phyloP scores from a whole-genome alignment of 2,113 vertebrate species.

The Campylomormyrus tamandua region DNA sequence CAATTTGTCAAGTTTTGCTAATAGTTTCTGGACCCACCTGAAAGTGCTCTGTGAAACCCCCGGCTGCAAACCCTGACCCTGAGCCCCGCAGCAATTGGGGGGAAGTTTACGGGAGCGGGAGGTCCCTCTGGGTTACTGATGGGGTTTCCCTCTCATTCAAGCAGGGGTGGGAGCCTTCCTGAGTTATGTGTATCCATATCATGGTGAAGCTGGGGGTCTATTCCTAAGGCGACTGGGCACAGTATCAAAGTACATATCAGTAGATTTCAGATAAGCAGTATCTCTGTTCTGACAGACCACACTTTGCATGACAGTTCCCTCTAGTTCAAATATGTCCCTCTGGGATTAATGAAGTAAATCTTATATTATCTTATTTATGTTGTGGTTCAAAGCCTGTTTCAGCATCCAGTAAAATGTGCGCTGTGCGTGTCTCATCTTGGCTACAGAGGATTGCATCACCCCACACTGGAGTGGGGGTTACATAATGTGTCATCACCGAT shows the following conservation, averaged over 20 bases:
- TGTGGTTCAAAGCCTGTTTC: neutral
- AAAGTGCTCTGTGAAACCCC: neutral
- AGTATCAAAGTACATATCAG: neutral
- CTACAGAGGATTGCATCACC: neutral
- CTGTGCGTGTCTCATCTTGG: neutral
- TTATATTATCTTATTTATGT: neutral
- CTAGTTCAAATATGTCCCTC: neutral
- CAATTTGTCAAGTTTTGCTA: neutral
- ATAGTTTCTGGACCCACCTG: neutral
- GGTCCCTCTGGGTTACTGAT: neutral
- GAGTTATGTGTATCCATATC: neutral
- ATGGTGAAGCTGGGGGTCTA: neutral
- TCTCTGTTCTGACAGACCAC: neutral
- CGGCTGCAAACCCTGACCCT: neutral
- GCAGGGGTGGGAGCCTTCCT: neutral
- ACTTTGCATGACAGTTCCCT: neutral
- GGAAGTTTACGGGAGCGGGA: neutral
- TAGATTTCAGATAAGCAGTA: neutral
- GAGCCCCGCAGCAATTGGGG: neutral
- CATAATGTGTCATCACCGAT: neutral
- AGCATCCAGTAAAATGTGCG: neutral
- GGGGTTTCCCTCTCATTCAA: neutral
- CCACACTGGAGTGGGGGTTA: neutral
- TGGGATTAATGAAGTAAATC: neutral
- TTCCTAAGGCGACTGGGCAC: neutral